A percentile compares a stretch with the other conserved stretches of the same genome.
phyloP scores from a whole-genome alignment of 2,113 vertebrate species.

The Heloderma charlesbogerti region DNA sequence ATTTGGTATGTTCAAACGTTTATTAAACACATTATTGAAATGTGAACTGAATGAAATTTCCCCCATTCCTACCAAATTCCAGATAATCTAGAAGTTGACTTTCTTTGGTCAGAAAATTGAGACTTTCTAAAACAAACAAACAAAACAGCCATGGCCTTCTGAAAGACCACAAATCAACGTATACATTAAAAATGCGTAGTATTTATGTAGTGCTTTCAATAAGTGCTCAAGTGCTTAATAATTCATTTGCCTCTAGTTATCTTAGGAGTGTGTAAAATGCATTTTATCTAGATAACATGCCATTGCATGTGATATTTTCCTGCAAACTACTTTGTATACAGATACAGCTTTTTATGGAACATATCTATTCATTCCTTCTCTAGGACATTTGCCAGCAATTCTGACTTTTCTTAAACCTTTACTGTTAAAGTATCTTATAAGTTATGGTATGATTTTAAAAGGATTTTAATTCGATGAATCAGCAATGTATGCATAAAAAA shows the following conservation, averaged over 20 bases:
- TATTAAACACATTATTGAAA: background rate
- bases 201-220: background rate
- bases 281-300: background rate
- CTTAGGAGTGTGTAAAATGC: background rate
- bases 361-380: background rate
- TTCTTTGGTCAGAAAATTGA: background rate
- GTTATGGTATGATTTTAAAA: conserved; percentile 49
- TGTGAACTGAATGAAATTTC: background rate
- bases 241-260: background rate
- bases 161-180: background rate
- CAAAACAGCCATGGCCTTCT: background rate
- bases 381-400: conserved; percentile 54
- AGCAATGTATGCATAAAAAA: conserved; percentile 30
- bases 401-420: conserved; percentile 54
- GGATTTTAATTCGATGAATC: conserved; percentile 52
- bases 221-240: background rate
- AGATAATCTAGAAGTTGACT: background rate
- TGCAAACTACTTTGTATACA: background rate
- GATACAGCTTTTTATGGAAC: background rate
- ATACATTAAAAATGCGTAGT: background rate
- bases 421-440: conserved; percentile 49
- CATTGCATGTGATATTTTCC: background rate
- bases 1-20: background rate
- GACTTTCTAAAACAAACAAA: background rate
- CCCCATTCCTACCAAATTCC: background rate